Evolutionary conservation across 2,113 vertebrate species (phyloP).

Genomic region (Strix uralensis): DNA sequence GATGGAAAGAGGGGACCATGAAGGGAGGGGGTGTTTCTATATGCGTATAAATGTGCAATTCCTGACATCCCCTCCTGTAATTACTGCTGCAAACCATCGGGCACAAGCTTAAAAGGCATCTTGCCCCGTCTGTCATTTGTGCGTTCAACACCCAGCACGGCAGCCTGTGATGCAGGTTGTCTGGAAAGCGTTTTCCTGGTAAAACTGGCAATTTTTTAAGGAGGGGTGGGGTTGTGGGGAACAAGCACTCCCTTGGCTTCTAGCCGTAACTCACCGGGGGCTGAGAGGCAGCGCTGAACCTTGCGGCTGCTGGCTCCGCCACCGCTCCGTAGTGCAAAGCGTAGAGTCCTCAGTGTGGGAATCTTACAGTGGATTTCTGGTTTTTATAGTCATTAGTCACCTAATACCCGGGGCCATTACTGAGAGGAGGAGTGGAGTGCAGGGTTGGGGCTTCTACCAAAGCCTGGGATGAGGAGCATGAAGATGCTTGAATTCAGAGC

Average conservation of each 20-base stretch:
- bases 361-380: not conserved
- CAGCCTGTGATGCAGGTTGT: not conserved
- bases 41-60: accelerated
- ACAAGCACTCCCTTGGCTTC: not conserved
- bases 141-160: not conserved
- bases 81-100: not conserved
- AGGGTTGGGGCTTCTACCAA: not conserved
- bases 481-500: not conserved
- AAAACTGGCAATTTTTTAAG: accelerated
- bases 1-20: not conserved
- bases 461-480: not conserved
- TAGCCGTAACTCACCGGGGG: not conserved
- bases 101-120: not conserved
- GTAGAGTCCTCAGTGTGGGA: not conserved
- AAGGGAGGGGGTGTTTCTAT: not conserved
- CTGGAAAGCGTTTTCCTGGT: not conserved
- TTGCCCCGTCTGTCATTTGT: not conserved
- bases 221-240: not conserved
- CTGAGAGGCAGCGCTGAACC: not conserved
- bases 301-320: accelerated
- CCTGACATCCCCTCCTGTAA: not conserved
- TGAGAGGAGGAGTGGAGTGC: not conserved
- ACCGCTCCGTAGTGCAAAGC: not conserved
- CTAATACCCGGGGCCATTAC: not conserved
- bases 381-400: not conserved